phyloP scores from a whole-genome alignment of 2,888 invertebrate genomes.

The Eilema depressum region DNA sequence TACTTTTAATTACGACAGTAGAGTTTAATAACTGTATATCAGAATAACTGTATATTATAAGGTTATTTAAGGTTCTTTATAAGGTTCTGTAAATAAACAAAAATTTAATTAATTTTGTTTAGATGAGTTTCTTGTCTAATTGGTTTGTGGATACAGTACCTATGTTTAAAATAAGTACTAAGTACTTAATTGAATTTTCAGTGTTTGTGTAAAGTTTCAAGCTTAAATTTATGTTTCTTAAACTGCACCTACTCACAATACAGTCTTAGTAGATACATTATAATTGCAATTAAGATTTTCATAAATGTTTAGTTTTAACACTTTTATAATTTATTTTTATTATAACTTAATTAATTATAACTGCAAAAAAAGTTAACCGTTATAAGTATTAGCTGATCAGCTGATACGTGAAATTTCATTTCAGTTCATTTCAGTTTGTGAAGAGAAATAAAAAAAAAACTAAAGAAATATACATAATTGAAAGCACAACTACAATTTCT shows the following conservation, averaged over 20 bases:
- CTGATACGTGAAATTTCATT: neutral
- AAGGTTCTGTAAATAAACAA: neutral
- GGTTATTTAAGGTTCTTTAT: too few relatives aligned
- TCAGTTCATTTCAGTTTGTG: neutral
- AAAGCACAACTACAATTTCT: too few relatives aligned
- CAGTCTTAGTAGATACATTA: neutral
- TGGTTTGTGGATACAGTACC: slow-evolving; percentile 4
- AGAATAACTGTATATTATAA: too few relatives aligned
- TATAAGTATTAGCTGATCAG: neutral
- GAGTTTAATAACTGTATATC: neutral
- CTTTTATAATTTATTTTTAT: neutral
- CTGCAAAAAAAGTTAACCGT: neutral
- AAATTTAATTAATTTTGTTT: neutral
- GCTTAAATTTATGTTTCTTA: neutral
- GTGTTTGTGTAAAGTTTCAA: neutral
- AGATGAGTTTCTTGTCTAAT: slow-evolving; percentile 4
- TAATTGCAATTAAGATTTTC: neutral
- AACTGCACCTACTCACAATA: neutral
- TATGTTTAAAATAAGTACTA: neutral
- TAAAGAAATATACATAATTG: too few relatives aligned
- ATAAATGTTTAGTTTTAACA: neutral
- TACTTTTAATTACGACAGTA: neutral
- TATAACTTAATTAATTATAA: neutral
- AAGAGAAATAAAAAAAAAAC: too few relatives aligned
- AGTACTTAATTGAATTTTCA: neutral